Evolutionary conservation across 2,113 vertebrate genomes (phyloP).

Genomic region (Vicugna pacos): DNA sequence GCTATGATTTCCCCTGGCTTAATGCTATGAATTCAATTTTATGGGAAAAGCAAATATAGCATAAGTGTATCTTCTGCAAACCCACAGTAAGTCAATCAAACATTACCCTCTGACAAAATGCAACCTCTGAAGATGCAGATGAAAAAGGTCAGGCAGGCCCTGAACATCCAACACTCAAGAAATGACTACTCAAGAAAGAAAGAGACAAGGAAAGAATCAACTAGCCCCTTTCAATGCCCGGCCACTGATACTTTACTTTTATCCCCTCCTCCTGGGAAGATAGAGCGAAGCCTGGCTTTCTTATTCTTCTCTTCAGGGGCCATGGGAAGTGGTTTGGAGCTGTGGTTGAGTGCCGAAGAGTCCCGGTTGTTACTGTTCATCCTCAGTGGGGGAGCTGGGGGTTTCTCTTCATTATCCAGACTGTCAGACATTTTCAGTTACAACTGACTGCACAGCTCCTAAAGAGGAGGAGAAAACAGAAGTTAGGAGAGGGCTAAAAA

Average conservation of each 20-base stretch:
- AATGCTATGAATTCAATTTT: conserved; percentile 44
- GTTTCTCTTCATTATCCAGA: conserved; percentile 98
- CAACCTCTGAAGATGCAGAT: conserved; percentile 53
- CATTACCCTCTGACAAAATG: conserved; percentile 67
- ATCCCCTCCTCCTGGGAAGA: conserved; percentile 98
- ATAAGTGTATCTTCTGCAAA: conserved; percentile 36
- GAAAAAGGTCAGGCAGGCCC: conserved; percentile 65
- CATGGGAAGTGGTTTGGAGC: conserved; percentile 98
- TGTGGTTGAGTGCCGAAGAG: conserved; percentile 96
- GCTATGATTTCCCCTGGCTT: not conserved
- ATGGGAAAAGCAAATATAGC: conserved; percentile 42
- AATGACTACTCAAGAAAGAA: conserved; percentile 66
- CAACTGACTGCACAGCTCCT: conserved; percentile 93
- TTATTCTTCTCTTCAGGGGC: conserved; percentile 99
- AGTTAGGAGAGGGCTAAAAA: conserved; percentile 5
- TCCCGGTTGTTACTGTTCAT: conserved; percentile 99
- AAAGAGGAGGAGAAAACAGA: conserved; percentile 78
- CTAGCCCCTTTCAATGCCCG: conserved; percentile 57
- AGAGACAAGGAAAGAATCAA: conserved; percentile 50
- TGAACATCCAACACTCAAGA: not conserved
- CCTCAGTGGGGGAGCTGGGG: conserved; percentile 98
- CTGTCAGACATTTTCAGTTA: conserved; percentile 98
- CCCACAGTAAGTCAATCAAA: conserved; percentile 49
- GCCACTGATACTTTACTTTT: conserved; percentile 95
- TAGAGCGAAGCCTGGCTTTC: conserved; percentile 98